Conservation (phyloP, 2,888 invertebrate species). For the Polyommatus iphigenia region DNA sequence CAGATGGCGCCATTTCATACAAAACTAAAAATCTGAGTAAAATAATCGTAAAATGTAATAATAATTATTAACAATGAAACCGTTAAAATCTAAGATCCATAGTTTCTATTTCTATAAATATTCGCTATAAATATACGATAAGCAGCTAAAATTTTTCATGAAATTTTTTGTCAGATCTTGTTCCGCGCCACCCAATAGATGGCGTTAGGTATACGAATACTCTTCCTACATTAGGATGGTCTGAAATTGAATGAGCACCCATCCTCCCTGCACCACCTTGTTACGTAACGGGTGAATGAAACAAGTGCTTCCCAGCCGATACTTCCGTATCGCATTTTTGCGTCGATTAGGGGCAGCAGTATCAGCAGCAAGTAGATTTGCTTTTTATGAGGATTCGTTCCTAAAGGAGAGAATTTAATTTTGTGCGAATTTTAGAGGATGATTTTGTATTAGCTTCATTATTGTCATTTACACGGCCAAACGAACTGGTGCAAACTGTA, state of each 20-base stretch:
- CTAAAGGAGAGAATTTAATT: too few species aligned
- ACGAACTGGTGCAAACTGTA: too few species aligned
- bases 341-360: neutral
- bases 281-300: conserved; percentile 13
- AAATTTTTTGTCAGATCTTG: neutral
- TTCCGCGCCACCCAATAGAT: neutral
- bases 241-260: neutral
- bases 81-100: too few species aligned
- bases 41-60: too few species aligned
- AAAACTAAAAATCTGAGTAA: neutral
- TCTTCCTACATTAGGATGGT: neutral
- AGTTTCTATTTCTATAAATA: too few species aligned
- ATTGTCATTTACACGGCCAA: too few species aligned
- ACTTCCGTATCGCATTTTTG: conserved; percentile 7
- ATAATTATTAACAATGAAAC: too few species aligned
- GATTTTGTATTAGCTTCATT: neutral
- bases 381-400: neutral
- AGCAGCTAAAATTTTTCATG: too few species aligned
- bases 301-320: neutral
- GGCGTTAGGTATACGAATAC: neutral
- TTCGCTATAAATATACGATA: too few species aligned
- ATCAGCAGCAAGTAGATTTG: neutral
- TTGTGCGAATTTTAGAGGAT: neutral
- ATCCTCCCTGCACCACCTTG: neutral
- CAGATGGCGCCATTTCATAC: conserved; percentile 1